These are phyloP conservation scores for Cnemophilus loriae DNA, from an alignment of 2,113 vertebrate genomes.

Conservation along the genomic window DNA sequence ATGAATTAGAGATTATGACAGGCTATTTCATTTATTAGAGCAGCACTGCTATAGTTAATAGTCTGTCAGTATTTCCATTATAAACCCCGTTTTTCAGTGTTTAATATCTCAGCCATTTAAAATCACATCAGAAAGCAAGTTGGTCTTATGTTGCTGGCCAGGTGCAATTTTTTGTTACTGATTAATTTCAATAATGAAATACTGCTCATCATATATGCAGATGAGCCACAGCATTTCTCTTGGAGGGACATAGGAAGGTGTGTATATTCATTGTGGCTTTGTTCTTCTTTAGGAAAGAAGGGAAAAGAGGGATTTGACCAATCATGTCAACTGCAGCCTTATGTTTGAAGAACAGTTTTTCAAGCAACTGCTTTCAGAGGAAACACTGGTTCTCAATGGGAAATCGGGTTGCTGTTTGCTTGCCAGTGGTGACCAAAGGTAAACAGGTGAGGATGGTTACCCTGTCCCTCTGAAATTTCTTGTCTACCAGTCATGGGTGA, in stretches of 20 bases:
- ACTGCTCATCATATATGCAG: slow-evolving; percentile 39
- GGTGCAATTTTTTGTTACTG: slow-evolving; percentile 14
- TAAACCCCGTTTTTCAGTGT: slow-evolving; percentile 77
- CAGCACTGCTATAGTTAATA: slow-evolving; percentile 76
- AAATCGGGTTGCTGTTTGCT: background rate
- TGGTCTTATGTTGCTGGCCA: slow-evolving; percentile 57
- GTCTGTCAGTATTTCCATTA: slow-evolving; percentile 83
- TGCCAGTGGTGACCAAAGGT: background rate
- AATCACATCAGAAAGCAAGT: slow-evolving; percentile 73
- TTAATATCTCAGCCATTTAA: slow-evolving; percentile 78
- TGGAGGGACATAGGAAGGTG: background rate
- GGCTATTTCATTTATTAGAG: slow-evolving; percentile 81
- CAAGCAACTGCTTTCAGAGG: background rate
- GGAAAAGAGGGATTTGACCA: background rate
- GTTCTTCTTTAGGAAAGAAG: background rate
- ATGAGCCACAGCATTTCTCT: slow-evolving; percentile 17
- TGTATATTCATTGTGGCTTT: background rate
- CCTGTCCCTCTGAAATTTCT: background rate
- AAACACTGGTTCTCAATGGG: background rate
- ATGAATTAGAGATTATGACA: slow-evolving; percentile 81
- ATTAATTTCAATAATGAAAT: slow-evolving; percentile 40
- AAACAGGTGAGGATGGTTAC: background rate
- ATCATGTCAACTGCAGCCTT: background rate
- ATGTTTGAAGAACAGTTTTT: background rate
- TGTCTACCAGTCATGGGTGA: background rate